phyloP scores from a whole-genome alignment of 2,888 invertebrate species.

The Pocota personata region DNA sequence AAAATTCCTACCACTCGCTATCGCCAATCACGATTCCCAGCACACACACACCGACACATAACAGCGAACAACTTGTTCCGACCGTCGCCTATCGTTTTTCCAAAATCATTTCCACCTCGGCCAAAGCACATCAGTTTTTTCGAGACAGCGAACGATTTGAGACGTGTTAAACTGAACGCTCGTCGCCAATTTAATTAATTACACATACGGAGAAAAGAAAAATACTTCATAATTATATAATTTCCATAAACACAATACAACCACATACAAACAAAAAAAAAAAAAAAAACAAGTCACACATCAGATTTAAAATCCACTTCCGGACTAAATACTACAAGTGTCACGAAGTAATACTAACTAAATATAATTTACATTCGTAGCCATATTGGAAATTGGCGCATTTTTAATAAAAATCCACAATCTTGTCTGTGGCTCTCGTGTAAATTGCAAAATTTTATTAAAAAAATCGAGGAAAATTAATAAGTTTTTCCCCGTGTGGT shows the following conservation, averaged over 20 bases:
- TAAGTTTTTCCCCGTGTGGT: slow-evolving; percentile 36
- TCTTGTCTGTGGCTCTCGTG: not conserved
- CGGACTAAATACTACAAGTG: slow-evolving; percentile 45
- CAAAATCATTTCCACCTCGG: slow-evolving; percentile 45
- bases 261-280: too few species aligned
- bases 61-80: slow-evolving; percentile 32
- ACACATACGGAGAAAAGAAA: slow-evolving; percentile 20
- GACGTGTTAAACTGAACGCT: slow-evolving; percentile 64
- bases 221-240: slow-evolving; percentile 42
- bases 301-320: slow-evolving; percentile 32
- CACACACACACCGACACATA: not conserved
- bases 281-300: slow-evolving; percentile 2
- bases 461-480: slow-evolving; percentile 4
- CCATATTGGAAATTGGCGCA: slow-evolving; percentile 60
- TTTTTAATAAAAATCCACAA: slow-evolving; percentile 22
- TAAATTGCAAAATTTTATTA: slow-evolving; percentile 14
- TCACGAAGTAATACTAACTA: slow-evolving; percentile 26
- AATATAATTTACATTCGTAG: slow-evolving; percentile 31
- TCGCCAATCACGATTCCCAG: not conserved
- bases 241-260: slow-evolving; percentile 16
- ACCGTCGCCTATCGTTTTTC: not conserved
- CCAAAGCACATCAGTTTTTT: slow-evolving; percentile 74
- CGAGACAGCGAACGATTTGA: slow-evolving; percentile 76
- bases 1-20: slow-evolving; percentile 3
- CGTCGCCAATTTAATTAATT: slow-evolving; percentile 22